A percentile compares a stretch with the other conserved stretches of the same genome.
Conservation (phyloP, 2,797 vertebrate genomes). For the Eurystomus glaucurus region DNA sequence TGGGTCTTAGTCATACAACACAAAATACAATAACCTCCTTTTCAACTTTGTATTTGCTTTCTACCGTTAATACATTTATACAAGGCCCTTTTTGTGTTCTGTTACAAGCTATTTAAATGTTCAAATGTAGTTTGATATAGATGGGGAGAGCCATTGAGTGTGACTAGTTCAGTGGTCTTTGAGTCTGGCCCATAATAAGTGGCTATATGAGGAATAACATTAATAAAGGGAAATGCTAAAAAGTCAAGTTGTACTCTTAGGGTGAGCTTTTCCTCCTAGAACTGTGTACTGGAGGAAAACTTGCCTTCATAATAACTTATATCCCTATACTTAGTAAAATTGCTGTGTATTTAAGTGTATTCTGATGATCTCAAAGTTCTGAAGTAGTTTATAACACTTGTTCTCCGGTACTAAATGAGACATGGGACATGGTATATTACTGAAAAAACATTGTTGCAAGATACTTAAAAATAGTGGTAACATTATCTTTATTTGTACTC, state of each 20-base stretch:
- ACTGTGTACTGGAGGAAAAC: neutral
- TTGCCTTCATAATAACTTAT: no score
- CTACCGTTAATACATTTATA: neutral
- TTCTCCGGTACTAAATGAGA: neutral
- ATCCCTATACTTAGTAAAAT: neutral
- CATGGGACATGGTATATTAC: fast-evolving
- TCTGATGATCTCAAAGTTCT: neutral
- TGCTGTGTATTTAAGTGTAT: neutral
- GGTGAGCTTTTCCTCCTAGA: neutral
- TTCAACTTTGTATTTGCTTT: neutral
- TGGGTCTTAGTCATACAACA: neutral
- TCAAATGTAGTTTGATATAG: neutral
- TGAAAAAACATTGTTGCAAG: neutral
- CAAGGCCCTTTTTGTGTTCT: neutral
- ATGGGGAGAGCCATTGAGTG: neutral
- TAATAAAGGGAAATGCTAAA: neutral
- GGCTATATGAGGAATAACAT: neutral
- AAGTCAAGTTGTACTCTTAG: fast-evolving
- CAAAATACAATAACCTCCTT: neutral
- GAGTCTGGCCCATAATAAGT: fast-evolving
- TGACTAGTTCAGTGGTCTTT: neutral
- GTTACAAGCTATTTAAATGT: neutral
- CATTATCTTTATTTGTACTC: fast-evolving
- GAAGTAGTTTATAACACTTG: fast-evolving
- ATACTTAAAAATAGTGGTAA: neutral